Percentiles rank a stretch among this genome's conserved stretches.
phyloP scores from a whole-genome alignment of 2,888 invertebrate species.

The Mythimna impura region DNA sequence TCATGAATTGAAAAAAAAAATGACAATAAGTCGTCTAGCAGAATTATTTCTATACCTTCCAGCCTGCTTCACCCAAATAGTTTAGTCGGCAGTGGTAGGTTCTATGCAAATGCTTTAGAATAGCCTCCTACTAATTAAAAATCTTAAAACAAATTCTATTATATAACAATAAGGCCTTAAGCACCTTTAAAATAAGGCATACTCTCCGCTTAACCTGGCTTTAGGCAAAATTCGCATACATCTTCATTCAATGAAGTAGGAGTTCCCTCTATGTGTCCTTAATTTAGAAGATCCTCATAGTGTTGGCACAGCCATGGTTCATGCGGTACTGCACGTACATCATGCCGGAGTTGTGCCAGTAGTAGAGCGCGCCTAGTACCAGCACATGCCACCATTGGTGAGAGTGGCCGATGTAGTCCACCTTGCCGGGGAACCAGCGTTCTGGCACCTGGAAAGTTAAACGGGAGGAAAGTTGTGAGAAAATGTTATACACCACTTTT shows the following conservation, averaged over 20 bases:
- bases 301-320: constrained; percentile 94
- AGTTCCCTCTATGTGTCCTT: background rate
- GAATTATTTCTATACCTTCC: background rate
- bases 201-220: constrained; percentile 16
- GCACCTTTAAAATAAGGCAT: constrained; percentile 44
- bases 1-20: constrained; percentile 3
- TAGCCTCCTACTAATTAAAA: constrained; percentile 21
- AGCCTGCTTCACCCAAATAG: background rate
- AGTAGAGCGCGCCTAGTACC: constrained; percentile 96
- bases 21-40: background rate
- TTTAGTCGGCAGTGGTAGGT: constrained; percentile 4
- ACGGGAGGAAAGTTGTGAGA: background rate
- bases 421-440: constrained; percentile 95
- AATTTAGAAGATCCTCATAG: constrained; percentile 91
- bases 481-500: background rate
- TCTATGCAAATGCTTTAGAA: constrained; percentile 7
- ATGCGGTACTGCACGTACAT: constrained; percentile 95
- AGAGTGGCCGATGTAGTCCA: constrained; percentile 98
- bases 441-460: constrained; percentile 93
- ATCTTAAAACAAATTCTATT: constrained; percentile 26
- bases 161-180: constrained; percentile 28
- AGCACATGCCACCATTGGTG: constrained; percentile 99
- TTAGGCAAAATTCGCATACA: constrained; percentile 27
- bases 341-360: constrained; percentile 98
- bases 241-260: constrained; percentile 1